Percentiles rank a stretch among this genome's conserved stretches.
phyloP scores from a whole-genome alignment of 2,113 vertebrate genomes.

The Crotalus helleri region DNA sequence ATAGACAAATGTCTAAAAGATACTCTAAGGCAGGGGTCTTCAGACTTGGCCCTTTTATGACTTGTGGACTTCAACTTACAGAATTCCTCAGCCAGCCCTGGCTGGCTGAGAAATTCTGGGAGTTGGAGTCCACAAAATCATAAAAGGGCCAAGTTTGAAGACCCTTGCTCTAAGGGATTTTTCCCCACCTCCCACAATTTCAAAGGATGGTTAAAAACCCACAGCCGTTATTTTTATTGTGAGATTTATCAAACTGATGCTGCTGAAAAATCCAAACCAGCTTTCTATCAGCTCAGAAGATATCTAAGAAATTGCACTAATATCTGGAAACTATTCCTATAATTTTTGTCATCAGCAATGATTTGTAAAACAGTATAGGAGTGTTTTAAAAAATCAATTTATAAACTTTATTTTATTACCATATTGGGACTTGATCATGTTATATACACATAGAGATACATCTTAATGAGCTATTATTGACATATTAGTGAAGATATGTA shows the following conservation, averaged over 20 bases:
- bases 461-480: slow-evolving; percentile 53
- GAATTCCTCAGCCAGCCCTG: no score
- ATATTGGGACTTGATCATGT: slow-evolving; percentile 58
- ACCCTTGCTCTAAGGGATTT: no score
- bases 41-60: no score
- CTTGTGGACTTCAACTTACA: no score
- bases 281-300: slow-evolving; percentile 37
- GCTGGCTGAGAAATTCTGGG: no score
- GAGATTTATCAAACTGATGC: neutral
- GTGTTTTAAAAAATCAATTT: slow-evolving; percentile 65
- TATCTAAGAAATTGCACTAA: slow-evolving; percentile 52
- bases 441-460: slow-evolving; percentile 68
- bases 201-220: slow-evolving; percentile 44
- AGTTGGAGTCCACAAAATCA: no score
- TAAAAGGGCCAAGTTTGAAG: no score
- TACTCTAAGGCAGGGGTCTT: no score
- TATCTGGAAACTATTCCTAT: slow-evolving; percentile 50
- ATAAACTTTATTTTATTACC: slow-evolving; percentile 64
- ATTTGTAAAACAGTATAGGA: slow-evolving; percentile 69
- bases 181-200: slow-evolving; percentile 9
- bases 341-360: slow-evolving; percentile 64
- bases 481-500: slow-evolving; percentile 57
- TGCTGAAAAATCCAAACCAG: slow-evolving; percentile 34
- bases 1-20: neutral
- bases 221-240: slow-evolving; percentile 17